These are phyloP conservation scores for Callyntrura sp. DNA, from an alignment of 2,888 invertebrate genomes.

Conservation along the genomic window DNA sequence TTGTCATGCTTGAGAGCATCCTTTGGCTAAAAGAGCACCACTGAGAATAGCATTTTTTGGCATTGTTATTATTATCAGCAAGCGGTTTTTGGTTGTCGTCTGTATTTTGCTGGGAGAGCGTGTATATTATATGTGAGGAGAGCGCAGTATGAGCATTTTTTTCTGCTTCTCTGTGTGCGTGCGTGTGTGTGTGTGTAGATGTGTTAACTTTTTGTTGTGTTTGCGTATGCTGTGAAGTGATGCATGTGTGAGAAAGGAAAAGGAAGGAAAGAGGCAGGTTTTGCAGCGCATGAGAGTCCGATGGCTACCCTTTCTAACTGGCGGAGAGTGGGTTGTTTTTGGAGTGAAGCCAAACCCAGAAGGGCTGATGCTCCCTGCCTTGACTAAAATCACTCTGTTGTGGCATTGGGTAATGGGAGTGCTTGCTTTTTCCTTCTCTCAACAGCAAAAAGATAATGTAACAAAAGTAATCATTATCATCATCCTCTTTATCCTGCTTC, in stretches of 20 bases:
- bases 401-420: slow-evolving; percentile 76
- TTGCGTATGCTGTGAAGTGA: background rate
- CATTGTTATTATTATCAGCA: background rate
- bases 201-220: too few relatives aligned
- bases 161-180: background rate
- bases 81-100: background rate
- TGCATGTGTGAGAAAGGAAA: slow-evolving; percentile 52
- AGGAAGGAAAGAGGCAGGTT: slow-evolving; percentile 74
- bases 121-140: too few relatives aligned
- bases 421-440: slow-evolving; percentile 65
- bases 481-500: background rate
- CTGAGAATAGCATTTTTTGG: too few relatives aligned
- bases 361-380: slow-evolving; percentile 78
- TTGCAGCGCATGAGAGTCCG: slow-evolving; percentile 74
- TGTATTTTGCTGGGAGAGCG: background rate
- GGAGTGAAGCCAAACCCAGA: slow-evolving; percentile 80
- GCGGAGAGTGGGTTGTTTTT: slow-evolving; percentile 76
- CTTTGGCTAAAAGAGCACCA: background rate
- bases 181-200: background rate
- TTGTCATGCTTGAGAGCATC: slow-evolving; percentile 31
- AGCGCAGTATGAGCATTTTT: background rate
- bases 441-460: slow-evolving; percentile 44
- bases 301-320: slow-evolving; percentile 76
- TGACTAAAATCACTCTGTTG: slow-evolving; percentile 78
- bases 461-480: slow-evolving; percentile 54